Percentiles rank a stretch among this genome's conserved stretches.
Evolutionary conservation across 2,113 vertebrate species (phyloP).

Genomic region (Labeo rohita): DNA sequence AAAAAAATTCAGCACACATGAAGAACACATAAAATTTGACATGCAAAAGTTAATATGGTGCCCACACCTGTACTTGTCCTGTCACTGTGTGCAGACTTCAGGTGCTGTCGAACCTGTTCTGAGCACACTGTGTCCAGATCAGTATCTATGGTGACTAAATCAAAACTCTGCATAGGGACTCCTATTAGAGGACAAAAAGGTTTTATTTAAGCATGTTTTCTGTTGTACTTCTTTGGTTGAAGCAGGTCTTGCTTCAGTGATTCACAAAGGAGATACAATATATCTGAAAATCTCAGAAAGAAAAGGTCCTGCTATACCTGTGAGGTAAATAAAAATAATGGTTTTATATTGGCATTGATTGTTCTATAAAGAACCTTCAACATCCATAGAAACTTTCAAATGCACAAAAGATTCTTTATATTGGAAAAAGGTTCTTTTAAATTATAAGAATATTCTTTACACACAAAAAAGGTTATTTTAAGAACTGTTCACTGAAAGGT

Average conservation of each 20-base stretch:
- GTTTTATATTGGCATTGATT: no score
- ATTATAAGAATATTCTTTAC: no score
- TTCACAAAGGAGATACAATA: no score
- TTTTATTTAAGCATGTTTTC: background rate
- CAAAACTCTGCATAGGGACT: conserved; percentile 71
- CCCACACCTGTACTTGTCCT: conserved; percentile 40
- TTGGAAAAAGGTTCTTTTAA: no score
- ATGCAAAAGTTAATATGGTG: background rate
- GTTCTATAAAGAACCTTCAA: background rate
- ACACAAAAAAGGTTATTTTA: no score
- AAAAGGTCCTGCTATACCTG: no score
- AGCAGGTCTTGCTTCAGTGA: no score
- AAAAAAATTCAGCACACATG: no score
- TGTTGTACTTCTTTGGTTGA: background rate
- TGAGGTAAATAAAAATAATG: no score
- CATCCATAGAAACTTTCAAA: background rate
- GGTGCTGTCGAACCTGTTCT: conserved; percentile 64
- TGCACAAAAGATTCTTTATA: no score
- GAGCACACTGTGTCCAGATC: conserved; percentile 76
- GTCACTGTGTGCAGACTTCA: conserved; percentile 62
- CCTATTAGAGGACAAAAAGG: conserved; percentile 58
- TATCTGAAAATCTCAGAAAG: no score
- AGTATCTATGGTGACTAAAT: conserved; percentile 74
- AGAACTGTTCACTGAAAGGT: no score
- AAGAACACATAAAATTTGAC: background rate